Evolutionary conservation across 2,797 vertebrate genomes (phyloP).

Genomic region (Sarcoramphus papa): DNA sequence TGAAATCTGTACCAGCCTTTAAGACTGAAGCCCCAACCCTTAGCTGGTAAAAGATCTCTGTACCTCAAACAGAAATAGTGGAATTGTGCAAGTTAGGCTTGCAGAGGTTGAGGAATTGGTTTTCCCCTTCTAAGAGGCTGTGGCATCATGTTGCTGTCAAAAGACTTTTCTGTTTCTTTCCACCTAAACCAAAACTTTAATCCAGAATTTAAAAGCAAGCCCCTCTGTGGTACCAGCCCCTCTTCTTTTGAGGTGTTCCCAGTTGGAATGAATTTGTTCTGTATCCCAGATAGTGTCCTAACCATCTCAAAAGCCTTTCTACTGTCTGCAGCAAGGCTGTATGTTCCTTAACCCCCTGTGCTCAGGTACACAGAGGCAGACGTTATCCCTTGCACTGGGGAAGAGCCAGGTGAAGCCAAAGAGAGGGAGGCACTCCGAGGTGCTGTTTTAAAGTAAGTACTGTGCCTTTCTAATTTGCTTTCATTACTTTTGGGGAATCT

Average conservation of each 20-base stretch:
- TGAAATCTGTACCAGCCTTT: neutral
- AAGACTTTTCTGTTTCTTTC: neutral
- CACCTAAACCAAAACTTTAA: neutral
- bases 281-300: neutral
- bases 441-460: slow-evolving; percentile 94
- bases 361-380: slow-evolving; percentile 97
- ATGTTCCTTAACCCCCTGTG: slow-evolving; percentile 75
- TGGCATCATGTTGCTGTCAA: neutral
- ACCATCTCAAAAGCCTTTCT: neutral
- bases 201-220: neutral
- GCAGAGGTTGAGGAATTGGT: neutral
- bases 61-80: neutral
- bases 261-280: neutral
- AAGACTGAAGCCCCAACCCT: neutral
- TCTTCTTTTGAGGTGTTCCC: neutral
- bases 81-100: neutral
- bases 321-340: neutral
- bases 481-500: neutral
- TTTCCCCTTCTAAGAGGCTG: neutral
- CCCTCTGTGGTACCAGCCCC: neutral
- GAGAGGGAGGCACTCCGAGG: slow-evolving; percentile 95
- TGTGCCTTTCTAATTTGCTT: neutral
- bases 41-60: neutral
- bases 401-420: slow-evolving; percentile 96
- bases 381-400: slow-evolving; percentile 96